Evolutionary conservation across 92 coral and sea anemone genomes (phyloP), one percentile per base, ranked within the genome.

Genomic region (Metridium senile): DNA sequence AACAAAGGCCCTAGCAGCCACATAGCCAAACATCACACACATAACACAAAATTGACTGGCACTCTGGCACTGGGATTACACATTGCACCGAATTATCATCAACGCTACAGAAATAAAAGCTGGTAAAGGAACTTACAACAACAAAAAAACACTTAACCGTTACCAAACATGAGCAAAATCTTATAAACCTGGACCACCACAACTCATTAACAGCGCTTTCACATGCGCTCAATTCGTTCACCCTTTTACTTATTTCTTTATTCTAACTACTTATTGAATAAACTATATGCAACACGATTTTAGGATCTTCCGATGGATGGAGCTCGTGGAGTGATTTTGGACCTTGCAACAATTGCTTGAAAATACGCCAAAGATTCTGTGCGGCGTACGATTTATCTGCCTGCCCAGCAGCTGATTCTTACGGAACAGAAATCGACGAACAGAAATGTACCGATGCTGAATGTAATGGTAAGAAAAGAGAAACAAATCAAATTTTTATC

Each of bases 381-480:
- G 70, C 85, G 0, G 77, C 97, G 1, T 52, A 49, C 39, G 76
- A 77, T 47, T 21, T 3, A 26, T n/a, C 47, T 30, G 51, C 58
- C 17, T 93, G 98, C 28, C 97, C 92, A 2, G 97, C 85, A 29
- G 98, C 89, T 30, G 81, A 89, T 26, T 34, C 27, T 51, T 62
- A 88, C 57, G 93, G 98, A 1, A 85, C 91, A 35, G 71, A 88
- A 68, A 39, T 71, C 62, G 68, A 93, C 26, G 32, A 18, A 10
- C 54, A 62, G 65, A 27, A 69, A 17, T 93, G 98, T 62, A 31
- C 76, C 19, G 29, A 58, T 21, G 66, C 70, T 8, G 93, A 93
- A 49, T 93, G 98, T 63, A n/a, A 66, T 46, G 97, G 98, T 93
- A 73, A 33, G n/a, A n/a, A n/a, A n/a, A n/a, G n/a, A n/a, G n/a